These are phyloP conservation scores for Bombycilla garrulus DNA, from an alignment of 2,113 vertebrate genomes.

Conservation along the genomic window DNA sequence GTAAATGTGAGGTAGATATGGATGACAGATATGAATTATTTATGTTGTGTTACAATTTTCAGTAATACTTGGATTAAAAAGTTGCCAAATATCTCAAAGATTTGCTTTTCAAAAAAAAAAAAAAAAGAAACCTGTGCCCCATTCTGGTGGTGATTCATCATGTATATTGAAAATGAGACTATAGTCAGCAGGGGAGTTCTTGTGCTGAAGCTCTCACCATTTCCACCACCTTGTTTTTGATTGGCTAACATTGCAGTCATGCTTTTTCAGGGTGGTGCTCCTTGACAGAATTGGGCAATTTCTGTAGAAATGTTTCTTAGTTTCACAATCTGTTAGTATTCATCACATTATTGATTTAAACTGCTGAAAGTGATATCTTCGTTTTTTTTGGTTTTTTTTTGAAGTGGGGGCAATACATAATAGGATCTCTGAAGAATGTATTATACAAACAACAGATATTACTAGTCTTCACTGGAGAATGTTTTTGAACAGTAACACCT, in stretches of 20 bases:
- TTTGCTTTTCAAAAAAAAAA: background rate
- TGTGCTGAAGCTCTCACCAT: background rate
- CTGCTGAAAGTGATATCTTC: background rate
- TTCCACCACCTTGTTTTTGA: background rate
- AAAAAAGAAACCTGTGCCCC: background rate
- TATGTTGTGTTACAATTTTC: background rate
- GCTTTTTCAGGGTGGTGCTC: conserved; percentile 17
- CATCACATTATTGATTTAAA: background rate
- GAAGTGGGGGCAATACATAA: background rate
- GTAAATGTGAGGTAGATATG: background rate
- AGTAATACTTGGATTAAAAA: background rate
- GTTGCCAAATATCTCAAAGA: background rate
- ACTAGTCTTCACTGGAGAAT: background rate
- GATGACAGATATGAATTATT: background rate
- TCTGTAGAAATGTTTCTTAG: background rate
- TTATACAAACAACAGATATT: background rate
- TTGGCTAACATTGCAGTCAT: background rate
- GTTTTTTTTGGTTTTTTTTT: background rate
- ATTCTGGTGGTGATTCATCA: background rate
- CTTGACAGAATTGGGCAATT: background rate
- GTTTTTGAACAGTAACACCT: conserved; percentile 4
- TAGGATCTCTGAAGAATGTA: background rate
- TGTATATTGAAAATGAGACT: background rate
- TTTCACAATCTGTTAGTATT: background rate
- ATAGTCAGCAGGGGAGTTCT: background rate